Conservation (phyloP, 2,888 invertebrate species). For the Apodemia zela region DNA sequence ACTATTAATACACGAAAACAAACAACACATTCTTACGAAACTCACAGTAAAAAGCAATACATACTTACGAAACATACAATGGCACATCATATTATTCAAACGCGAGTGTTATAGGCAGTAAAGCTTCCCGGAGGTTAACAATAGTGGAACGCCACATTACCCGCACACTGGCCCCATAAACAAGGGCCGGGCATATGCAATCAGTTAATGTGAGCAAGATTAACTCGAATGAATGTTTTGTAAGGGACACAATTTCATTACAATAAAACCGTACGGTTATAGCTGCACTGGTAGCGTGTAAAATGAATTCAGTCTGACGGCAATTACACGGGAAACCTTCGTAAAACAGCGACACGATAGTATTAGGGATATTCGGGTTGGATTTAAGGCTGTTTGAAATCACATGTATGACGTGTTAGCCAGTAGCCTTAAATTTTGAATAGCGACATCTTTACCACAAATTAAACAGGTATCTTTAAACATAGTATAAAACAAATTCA, state of each 20-base stretch:
- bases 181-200: slow-evolving; percentile 18
- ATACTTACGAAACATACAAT: slow-evolving; percentile 14
- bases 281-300: slow-evolving; percentile 4
- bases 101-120: slow-evolving; percentile 11
- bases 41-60: slow-evolving; percentile 4
- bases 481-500: too few species aligned
- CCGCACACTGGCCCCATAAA: slow-evolving; percentile 16
- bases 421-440: too few species aligned
- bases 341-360: not conserved
- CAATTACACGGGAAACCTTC: slow-evolving; percentile 10
- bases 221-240: slow-evolving; percentile 18
- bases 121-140: slow-evolving; percentile 16
- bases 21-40: not conserved
- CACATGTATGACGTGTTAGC: too few species aligned
- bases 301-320: slow-evolving; percentile 13
- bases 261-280: slow-evolving; percentile 14
- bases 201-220: slow-evolving; percentile 20
- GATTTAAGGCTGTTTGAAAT: not conserved
- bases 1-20: not conserved
- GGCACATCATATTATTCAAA: slow-evolving; percentile 7
- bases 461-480: too few species aligned
- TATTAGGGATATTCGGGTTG: not conserved
- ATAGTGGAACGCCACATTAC: slow-evolving; percentile 15
- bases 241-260: slow-evolving; percentile 17
- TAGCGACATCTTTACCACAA: too few species aligned